Conservation (phyloP, 2,888 invertebrate species). For the Lochmaea crataegi region DNA sequence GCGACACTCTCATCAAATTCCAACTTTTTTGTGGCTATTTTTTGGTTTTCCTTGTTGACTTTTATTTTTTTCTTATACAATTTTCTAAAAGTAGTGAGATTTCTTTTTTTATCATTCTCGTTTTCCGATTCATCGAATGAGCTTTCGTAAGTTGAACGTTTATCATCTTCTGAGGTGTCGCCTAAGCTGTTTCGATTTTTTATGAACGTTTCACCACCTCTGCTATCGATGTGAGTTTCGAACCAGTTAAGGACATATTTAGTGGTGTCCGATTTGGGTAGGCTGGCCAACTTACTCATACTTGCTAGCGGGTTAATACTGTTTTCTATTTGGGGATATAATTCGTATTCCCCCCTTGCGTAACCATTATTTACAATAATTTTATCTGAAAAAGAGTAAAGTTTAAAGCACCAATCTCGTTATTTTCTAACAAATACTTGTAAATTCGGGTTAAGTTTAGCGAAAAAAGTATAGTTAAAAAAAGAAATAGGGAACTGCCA, state of each 20-base stretch:
- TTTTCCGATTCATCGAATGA: slow-evolving; percentile 55
- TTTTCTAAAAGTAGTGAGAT: slow-evolving; percentile 52
- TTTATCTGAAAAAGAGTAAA: slow-evolving; percentile 68
- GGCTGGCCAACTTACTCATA: slow-evolving; percentile 38
- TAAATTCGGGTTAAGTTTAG: too few species aligned
- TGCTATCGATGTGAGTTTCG: slow-evolving; percentile 49
- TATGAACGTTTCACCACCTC: slow-evolving; percentile 23
- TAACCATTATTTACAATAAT: slow-evolving; percentile 72
- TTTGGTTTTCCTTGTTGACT: slow-evolving; percentile 23
- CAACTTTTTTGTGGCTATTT: background rate
- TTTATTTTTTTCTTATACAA: slow-evolving; percentile 50
- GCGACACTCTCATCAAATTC: background rate
- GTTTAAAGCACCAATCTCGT: background rate
- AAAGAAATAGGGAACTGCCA: too few species aligned
- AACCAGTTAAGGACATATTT: slow-evolving; percentile 62
- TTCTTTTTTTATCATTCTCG: slow-evolving; percentile 37
- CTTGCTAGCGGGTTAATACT: slow-evolving; percentile 46
- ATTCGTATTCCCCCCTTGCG: slow-evolving; percentile 72
- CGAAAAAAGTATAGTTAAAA: too few species aligned
- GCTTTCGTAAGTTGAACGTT: slow-evolving; percentile 47
- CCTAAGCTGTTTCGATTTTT: slow-evolving; percentile 27
- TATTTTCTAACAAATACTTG: too few species aligned
- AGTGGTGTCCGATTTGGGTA: slow-evolving; percentile 57
- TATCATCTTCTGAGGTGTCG: slow-evolving; percentile 32
- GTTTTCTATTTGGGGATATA: slow-evolving; percentile 56